Evolutionary conservation across 2,888 invertebrate genomes (phyloP).

Genomic region (Heliconius ismenius): DNA sequence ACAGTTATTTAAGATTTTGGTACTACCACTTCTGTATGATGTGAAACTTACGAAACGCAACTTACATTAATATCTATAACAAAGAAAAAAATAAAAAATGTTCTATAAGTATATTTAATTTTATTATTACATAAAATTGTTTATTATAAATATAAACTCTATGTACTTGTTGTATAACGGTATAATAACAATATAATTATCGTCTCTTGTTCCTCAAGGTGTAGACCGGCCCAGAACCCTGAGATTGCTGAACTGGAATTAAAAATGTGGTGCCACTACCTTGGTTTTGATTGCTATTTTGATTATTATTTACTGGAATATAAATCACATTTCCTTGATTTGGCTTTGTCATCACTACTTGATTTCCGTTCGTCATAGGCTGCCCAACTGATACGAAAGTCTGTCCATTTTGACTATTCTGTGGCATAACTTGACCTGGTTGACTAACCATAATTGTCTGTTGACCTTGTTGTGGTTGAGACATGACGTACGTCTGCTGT

Average conservation of each 20-base stretch:
- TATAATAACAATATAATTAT: background rate
- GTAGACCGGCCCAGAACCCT: slow-evolving; percentile 35
- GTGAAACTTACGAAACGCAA: background rate
- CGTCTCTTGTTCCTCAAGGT: background rate
- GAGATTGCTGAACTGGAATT: slow-evolving; percentile 48
- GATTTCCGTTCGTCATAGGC: slow-evolving; percentile 23
- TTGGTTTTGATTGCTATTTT: slow-evolving; percentile 37
- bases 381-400: slow-evolving; percentile 19
- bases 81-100: background rate
- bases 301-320: slow-evolving; percentile 51
- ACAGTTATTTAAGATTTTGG: background rate
- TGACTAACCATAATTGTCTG: slow-evolving; percentile 37
- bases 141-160: background rate
- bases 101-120: background rate
- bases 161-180: background rate
- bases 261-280: slow-evolving; percentile 43
- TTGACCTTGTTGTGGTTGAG: slow-evolving; percentile 30
- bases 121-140: background rate
- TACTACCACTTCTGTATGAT: background rate
- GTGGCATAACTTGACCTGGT: slow-evolving; percentile 37
- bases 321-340: slow-evolving; percentile 47
- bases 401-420: slow-evolving; percentile 16
- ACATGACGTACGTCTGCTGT: slow-evolving; percentile 30
- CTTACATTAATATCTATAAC: background rate
- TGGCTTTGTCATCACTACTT: slow-evolving; percentile 34